phyloP scores from a whole-genome alignment of 1,140 invertebrate genomes.

The Panulirus ornatus region DNA sequence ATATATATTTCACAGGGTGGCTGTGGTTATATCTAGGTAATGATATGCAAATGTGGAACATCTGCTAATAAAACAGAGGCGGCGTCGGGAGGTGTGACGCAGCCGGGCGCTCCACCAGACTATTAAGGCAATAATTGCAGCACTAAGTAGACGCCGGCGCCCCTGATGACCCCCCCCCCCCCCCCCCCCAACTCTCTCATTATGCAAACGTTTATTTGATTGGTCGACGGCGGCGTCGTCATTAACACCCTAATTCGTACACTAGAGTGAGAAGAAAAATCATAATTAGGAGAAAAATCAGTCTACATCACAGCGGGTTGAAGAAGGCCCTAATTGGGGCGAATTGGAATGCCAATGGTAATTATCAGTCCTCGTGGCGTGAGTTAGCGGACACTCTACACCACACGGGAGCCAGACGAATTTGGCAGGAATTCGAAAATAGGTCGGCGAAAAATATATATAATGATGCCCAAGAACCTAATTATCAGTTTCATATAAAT shows the following conservation, averaged over 20 bases:
- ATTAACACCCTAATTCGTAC: not conserved
- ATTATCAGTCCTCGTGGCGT: not conserved
- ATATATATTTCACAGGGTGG: not conserved
- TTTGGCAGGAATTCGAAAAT: not conserved
- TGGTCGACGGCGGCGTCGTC: not conserved
- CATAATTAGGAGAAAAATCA: slow-evolving; percentile 14
- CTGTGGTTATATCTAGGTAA: not conserved
- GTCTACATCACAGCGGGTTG: not conserved
- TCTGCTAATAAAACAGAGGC: not conserved
- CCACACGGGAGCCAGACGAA: not conserved
- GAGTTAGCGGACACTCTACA: not conserved
- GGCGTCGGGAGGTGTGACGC: not conserved
- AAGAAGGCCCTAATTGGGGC: not conserved
- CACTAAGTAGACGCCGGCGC: not conserved
- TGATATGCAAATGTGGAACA: slow-evolving; percentile 6
- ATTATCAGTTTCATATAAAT: not conserved
- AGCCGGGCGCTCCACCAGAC: not conserved
- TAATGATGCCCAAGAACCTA: too few relatives aligned
- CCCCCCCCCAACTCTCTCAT: not conserved
- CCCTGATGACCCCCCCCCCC: not conserved
- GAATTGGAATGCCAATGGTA: not conserved
- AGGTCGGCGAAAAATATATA: not conserved
- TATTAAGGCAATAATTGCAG: slow-evolving; percentile 1
- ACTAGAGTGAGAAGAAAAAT: not conserved
- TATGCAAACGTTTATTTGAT: slow-evolving; percentile 17